Percentiles rank a stretch among this genome's conserved stretches.
phyloP scores from a whole-genome alignment of 2,888 invertebrate species.

The Mystacides longicornis region DNA sequence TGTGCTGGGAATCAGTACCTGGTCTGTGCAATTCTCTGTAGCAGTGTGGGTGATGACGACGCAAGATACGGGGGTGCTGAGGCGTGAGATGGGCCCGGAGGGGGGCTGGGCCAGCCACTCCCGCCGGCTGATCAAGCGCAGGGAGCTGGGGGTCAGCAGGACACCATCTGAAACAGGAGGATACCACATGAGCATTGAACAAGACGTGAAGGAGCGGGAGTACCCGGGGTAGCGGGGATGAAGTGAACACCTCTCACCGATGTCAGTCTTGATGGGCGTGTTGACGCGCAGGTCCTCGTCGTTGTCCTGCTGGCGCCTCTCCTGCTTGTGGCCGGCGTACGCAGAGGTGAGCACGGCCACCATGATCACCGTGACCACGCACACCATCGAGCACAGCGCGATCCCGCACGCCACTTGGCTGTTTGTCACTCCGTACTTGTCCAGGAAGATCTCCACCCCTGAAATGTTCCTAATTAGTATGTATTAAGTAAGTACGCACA shows the following conservation, averaged over 20 bases:
- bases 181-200: too few relatives aligned
- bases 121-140: constrained; percentile 49
- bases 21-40: constrained; percentile 50
- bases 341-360: neutral
- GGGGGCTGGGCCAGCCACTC: constrained; percentile 65
- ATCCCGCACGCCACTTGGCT: neutral
- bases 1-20: constrained; percentile 40
- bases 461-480: constrained; percentile 3
- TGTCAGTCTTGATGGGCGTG: constrained; percentile 40
- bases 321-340: neutral
- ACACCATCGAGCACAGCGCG: neutral
- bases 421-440: constrained; percentile 7
- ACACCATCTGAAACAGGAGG: constrained; percentile 35
- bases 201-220: too few relatives aligned
- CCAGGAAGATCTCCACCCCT: constrained; percentile 13
- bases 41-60: constrained; percentile 62
- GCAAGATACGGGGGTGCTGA: constrained; percentile 41
- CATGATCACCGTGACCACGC: neutral
- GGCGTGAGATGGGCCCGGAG: constrained; percentile 33
- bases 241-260: constrained; percentile 32
- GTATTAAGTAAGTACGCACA: too few relatives aligned
- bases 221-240: neutral
- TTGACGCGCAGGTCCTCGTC: constrained; percentile 36
- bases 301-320: too few relatives aligned
- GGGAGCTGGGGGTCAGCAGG: constrained; percentile 37